A percentile compares a stretch with the other conserved stretches of the same genome.
phyloP scores from a whole-genome alignment of 2,113 vertebrate species.

The Steatornis caripensis region DNA sequence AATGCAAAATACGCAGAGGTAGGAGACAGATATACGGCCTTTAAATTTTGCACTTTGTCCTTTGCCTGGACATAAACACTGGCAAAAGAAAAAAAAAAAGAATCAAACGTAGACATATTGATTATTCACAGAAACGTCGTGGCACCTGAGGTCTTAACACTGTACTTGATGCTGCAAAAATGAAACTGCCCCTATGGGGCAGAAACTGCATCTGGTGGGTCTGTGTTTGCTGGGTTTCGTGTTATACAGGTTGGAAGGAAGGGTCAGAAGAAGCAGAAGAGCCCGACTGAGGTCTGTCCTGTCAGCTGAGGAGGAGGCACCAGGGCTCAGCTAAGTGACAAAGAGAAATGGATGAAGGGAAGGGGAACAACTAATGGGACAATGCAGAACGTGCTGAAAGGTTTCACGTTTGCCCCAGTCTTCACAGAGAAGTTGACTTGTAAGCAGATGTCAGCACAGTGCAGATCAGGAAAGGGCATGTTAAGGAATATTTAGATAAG shows the following conservation, averaged over 20 bases:
- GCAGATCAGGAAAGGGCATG: background rate
- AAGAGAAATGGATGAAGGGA: background rate
- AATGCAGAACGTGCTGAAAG: fast-evolving
- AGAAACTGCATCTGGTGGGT: background rate
- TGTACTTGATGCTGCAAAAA: background rate
- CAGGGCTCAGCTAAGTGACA: background rate
- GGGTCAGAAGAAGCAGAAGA: background rate
- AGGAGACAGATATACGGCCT: background rate
- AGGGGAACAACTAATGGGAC: background rate
- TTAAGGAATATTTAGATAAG: background rate
- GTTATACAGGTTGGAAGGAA: background rate
- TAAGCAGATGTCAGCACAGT: background rate
- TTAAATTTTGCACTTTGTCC: background rate
- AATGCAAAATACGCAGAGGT: background rate
- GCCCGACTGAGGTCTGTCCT: background rate
- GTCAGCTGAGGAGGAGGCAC: background rate
- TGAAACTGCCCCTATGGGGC: background rate
- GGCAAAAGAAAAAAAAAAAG: background rate
- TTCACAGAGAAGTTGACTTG: background rate
- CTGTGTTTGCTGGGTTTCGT: background rate
- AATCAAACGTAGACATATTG: fast-evolving
- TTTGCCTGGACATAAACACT: background rate
- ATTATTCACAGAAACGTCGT: background rate
- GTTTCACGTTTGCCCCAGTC: background rate
- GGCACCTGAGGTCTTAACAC: background rate